These are phyloP conservation scores for Sarcophaga rosellei DNA, from an alignment of 2,888 invertebrate species.

Conservation along the genomic window DNA sequence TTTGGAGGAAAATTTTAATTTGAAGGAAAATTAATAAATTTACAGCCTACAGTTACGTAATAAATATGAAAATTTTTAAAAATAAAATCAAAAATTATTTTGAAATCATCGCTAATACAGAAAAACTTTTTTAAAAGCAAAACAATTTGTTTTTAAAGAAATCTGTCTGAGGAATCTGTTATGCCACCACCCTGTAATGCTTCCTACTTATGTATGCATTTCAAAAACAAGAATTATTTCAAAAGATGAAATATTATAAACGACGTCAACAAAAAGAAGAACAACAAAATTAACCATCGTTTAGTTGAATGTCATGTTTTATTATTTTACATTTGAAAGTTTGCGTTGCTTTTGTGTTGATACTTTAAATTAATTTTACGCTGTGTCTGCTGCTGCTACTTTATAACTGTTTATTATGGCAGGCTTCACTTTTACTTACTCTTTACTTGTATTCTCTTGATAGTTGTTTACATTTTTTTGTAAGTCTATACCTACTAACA, in stretches of 20 bases:
- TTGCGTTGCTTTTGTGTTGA: conserved; percentile 16
- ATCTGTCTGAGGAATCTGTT: no score
- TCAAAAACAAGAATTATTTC: no score
- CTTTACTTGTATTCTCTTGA: no score
- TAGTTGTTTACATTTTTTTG: no score
- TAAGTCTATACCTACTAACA: no score
- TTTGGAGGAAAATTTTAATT: no score
- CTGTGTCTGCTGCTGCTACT: conserved; percentile 11
- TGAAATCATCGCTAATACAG: neutral
- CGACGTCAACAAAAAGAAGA: no score
- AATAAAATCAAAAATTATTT: conserved; percentile 1
- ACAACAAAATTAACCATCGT: conserved; percentile 43
- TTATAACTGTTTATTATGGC: no score
- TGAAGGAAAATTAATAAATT: no score
- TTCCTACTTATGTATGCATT: no score
- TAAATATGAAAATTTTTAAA: neutral
- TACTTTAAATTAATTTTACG: conserved; percentile 51
- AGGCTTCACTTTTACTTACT: neutral
- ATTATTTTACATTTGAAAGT: conserved; percentile 48
- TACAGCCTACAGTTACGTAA: neutral
- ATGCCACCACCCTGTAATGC: neutral
- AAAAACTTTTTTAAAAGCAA: neutral
- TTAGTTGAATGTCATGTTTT: conserved; percentile 31
- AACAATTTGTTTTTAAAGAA: neutral
- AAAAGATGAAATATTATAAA: conserved; percentile 16